Conservation (phyloP, 1,140 invertebrate species). For the Marisa cornuarietis region DNA sequence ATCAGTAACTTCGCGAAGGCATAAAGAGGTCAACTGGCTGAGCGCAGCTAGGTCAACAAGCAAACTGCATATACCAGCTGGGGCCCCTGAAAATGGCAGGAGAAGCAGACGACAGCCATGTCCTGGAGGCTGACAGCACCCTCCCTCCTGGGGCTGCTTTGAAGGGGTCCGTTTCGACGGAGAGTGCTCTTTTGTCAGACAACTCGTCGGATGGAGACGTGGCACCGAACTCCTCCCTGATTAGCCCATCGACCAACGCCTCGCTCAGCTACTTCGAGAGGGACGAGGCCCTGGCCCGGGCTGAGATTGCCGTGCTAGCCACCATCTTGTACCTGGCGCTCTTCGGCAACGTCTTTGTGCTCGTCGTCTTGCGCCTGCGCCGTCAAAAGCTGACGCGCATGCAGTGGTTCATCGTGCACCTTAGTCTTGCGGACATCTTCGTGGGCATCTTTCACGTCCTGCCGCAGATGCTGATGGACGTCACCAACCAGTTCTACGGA, state of each 20-base stretch:
- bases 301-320: conserved; percentile 46
- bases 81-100: too few relatives aligned
- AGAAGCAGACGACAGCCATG: too few relatives aligned
- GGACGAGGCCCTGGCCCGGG: conserved; percentile 43
- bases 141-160: background rate
- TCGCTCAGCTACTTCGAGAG: conserved; percentile 18
- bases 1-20: too few relatives aligned
- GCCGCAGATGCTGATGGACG: conserved; percentile 79
- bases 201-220: too few relatives aligned
- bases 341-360: conserved; percentile 75
- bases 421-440: conserved; percentile 78
- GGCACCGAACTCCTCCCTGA: too few relatives aligned
- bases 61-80: too few relatives aligned
- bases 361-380: conserved; percentile 66
- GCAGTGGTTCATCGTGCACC: conserved; percentile 80
- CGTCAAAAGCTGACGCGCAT: conserved; percentile 75
- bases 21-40: too few relatives aligned
- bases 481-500: conserved; percentile 74
- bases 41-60: too few relatives aligned
- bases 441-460: conserved; percentile 78
- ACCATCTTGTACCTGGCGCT: conserved; percentile 75
- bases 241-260: background rate
- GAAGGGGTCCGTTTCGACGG: background rate
- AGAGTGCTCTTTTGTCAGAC: too few relatives aligned
- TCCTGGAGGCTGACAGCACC: background rate